Base-by-base conservation (phyloP, 2,888 invertebrate species). In the Lasioglossum lativentre region DNA sequence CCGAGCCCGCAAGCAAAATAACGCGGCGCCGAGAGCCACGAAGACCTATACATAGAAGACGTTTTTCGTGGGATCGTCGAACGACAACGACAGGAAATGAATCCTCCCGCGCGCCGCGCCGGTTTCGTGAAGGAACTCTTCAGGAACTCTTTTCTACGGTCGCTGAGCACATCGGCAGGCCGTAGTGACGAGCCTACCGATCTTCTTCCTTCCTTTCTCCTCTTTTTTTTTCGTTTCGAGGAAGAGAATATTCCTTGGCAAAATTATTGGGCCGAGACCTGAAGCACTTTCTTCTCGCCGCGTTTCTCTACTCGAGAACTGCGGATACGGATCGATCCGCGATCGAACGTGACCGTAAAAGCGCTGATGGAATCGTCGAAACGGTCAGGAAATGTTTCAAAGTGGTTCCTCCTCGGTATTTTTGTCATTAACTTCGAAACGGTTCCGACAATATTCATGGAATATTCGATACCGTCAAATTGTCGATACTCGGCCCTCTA, bases 71-170 rank as follows among this genome's bases (percentile, higher is more conserved):
- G 80, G 87, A 87, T 68, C 45, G 86, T 90, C 88, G 88, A 90
- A 91, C 88, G 81, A 87, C 86, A 86, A 88, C 80, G 59, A 80
- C 78, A 84, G 88, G 80, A 86, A 89, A 89, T 81, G 85, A 77
- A 83, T 73, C 74, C 82, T 74, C 84, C 66, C 42, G 81, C 70
- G 38, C n/a, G 83, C 66, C 42, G 81, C 68, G 71, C 23, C 30
- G 76, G 78, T 86, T 90, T 83, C 90, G 77, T 38, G 74, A 76
- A 78, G 85, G 14, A 75, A 73, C 80, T 68, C 75, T 73, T n/a
- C 81, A 16, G 63, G 40, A 63, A 56, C 75, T 78, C 75, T 84
- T 76, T 59, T 80, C 71, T 38, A 74, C 74, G 85, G 52, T 75
- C 74, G 76, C 19, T 75, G 74, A 63, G 34, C 68, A n/a, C n/a